phyloP scores from a whole-genome alignment of 2,113 vertebrate genomes.

The Mus pahari region DNA sequence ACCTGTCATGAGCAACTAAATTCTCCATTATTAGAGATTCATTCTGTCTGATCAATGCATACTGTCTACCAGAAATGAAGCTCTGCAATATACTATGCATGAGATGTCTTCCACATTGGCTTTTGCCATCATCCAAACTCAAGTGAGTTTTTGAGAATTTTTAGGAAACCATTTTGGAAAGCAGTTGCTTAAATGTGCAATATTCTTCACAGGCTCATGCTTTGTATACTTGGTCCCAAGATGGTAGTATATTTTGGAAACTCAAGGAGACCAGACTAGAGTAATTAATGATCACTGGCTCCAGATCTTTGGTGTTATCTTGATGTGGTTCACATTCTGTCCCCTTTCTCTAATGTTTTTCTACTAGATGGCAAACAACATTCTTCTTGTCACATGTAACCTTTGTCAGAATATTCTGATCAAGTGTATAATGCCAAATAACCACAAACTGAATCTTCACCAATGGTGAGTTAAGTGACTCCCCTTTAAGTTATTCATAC shows the following conservation, averaged over 20 bases:
- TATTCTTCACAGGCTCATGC: too few relatives aligned
- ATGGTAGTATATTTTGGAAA: neutral
- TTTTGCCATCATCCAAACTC: neutral
- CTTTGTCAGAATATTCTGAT: neutral
- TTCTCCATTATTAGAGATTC: neutral
- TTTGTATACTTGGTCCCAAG: neutral
- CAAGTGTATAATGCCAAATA: neutral
- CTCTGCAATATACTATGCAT: neutral
- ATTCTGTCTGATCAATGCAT: neutral
- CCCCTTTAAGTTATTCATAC: neutral
- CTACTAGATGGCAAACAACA: neutral
- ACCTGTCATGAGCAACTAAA: neutral
- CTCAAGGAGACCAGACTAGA: neutral
- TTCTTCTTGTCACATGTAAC: neutral
- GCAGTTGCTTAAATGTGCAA: neutral
- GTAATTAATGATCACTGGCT: neutral
- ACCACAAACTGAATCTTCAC: too few relatives aligned
- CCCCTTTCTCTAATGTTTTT: neutral
- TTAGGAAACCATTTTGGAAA: neutral
- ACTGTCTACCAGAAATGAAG: neutral
- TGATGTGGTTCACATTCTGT: neutral
- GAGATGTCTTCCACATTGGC: neutral
- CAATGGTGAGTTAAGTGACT: neutral
- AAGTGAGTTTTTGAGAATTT: constrained; percentile 2
- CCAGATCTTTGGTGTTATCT: neutral